phyloP scores from a whole-genome alignment of 2,888 invertebrate genomes.

The Axea sp. region DNA sequence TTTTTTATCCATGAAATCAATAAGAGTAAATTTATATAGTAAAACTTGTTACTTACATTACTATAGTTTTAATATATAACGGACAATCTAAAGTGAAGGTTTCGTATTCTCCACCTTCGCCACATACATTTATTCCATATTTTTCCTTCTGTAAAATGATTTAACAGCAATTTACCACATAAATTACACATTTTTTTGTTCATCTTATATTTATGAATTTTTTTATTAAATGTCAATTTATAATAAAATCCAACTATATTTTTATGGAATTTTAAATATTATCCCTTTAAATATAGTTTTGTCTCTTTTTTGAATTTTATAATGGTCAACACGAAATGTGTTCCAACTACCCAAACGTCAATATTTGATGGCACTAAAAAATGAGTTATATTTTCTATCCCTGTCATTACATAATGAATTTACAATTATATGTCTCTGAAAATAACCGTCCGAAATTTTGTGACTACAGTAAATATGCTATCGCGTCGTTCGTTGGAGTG shows the following conservation, averaged over 20 bases:
- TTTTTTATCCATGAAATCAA: background rate
- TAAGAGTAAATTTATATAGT: too few relatives aligned
- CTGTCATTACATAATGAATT: conserved; percentile 50
- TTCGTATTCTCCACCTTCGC: conserved; percentile 99
- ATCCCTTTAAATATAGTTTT: too few relatives aligned
- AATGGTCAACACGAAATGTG: too few relatives aligned
- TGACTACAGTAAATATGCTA: conserved; percentile 53
- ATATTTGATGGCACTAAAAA: too few relatives aligned
- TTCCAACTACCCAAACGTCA: too few relatives aligned
- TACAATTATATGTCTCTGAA: conserved; percentile 62
- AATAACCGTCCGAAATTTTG: conserved; percentile 66
- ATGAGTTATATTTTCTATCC: conserved; percentile 8
- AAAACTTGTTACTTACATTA: conserved; percentile 94
- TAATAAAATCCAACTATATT: too few relatives aligned
- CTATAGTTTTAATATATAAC: conserved; percentile 92
- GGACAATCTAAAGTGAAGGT: conserved; percentile 98
- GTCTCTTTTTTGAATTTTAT: too few relatives aligned
- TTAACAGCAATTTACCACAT: too few relatives aligned
- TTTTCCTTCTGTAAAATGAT: conserved; percentile 88
- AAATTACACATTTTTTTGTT: too few relatives aligned
- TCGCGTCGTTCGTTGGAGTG: conserved; percentile 62
- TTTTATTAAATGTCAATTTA: too few relatives aligned
- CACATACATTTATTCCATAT: conserved; percentile 97
- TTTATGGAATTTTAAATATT: too few relatives aligned
- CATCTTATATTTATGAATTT: too few relatives aligned